Evolutionary conservation across 2,113 vertebrate genomes (phyloP), one percentile per base, ranked within the genome.

Genomic region (Polypterus bichir): DNA sequence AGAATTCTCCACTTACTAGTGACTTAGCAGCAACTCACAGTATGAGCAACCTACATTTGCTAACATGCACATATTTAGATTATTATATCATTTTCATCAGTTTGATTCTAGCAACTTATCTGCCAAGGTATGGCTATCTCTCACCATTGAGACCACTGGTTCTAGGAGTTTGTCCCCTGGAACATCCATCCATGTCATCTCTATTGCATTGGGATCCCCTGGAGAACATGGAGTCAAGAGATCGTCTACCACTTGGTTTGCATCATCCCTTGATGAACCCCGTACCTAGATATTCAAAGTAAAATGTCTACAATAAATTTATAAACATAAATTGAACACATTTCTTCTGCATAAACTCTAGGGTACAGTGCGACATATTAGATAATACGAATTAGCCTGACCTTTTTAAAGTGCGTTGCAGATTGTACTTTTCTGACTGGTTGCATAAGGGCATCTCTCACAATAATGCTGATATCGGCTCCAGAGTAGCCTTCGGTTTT

Each of bases 161-260:
- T 99, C 96, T 78, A 89, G 47, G 63, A 99, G 88, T 68, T 95
- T 92, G 71, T 97, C 94, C 47, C 92, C 87, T 57, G 93, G 90
- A 27, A 99, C 89, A 0, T 97, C 91, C 84, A 97, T 90, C 96
- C 96, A 99, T 0, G 93, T 91, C 95, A 99, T 98, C 77, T 97
- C 93, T 59, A 76, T 2, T 46, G 91, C 93, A 7, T 71, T 81
- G 48, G 89, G 83, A 69, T 98, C 95, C 1, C 93, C 93, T 3
- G 96, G 93, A 68, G 96, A 98, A 67, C 95, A 99, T 3, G 96
- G 96, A 5, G 89, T 97, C 59, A 91, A 80, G 54, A 98, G 79
- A 62, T 98, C 91, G 59, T 94, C 86, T 10, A 90, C 67, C 2
- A 83, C 3, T 0, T 1, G 1, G 65, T 86, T 76, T 51, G 92